A percentile compares a stretch with the other conserved stretches of the same genome.
phyloP scores from a whole-genome alignment of 2,797 vertebrate genomes.

The Mus spretus region DNA sequence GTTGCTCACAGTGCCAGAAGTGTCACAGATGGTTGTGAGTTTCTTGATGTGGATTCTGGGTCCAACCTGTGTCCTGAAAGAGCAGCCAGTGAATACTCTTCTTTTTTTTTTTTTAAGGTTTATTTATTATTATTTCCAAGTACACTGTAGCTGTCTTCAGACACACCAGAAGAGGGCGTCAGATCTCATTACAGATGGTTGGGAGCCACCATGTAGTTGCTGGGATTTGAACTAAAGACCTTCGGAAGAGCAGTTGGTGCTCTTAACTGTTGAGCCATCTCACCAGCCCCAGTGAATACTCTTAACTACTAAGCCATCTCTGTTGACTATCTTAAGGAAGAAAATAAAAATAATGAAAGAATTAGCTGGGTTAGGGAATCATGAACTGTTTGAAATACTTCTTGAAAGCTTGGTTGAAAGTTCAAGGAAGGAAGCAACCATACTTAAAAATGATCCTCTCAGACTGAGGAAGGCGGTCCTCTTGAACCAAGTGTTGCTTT shows the following conservation, averaged over 20 bases:
- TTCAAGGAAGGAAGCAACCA: not conserved
- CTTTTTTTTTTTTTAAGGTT: too few species aligned
- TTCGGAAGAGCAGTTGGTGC: too few species aligned
- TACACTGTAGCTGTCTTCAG: too few species aligned
- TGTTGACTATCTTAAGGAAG: not conserved
- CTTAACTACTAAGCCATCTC: too few species aligned
- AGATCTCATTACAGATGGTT: too few species aligned
- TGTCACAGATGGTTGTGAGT: not conserved
- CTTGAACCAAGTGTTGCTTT: not conserved
- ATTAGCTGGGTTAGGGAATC: not conserved
- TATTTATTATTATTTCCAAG: too few species aligned
- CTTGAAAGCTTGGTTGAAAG: not conserved
- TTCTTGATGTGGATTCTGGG: not conserved
- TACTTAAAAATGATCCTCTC: not conserved
- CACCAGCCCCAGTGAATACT: too few species aligned
- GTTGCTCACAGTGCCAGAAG: not conserved
- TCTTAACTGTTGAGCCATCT: too few species aligned
- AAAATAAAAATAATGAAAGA: slow-evolving; percentile 57
- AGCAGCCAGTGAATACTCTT: not conserved
- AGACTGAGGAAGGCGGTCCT: not conserved
- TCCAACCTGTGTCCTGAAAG: not conserved
- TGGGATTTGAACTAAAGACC: too few species aligned
- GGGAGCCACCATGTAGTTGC: too few species aligned
- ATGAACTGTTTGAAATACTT: slow-evolving; percentile 1
- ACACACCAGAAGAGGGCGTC: too few species aligned